Evolutionary conservation across 1,140 invertebrate genomes (phyloP).

Genomic region (Lethrus apterus): DNA sequence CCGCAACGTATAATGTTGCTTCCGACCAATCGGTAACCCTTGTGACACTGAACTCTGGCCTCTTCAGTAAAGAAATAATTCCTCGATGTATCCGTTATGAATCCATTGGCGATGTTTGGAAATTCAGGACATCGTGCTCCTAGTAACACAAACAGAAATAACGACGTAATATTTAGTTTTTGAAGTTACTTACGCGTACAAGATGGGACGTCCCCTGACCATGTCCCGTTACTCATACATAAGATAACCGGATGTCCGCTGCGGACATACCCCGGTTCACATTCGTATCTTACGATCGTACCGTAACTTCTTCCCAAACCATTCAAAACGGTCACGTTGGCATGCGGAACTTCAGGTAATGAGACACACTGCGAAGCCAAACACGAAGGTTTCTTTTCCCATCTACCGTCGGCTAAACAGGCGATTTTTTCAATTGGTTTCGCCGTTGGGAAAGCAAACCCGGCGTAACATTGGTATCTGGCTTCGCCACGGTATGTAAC

Average conservation of each 20-base stretch:
- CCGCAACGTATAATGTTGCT: conserved; percentile 86
- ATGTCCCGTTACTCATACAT: conserved; percentile 94
- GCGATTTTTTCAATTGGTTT: conserved; percentile 83
- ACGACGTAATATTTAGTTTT: not conserved
- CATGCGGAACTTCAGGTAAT: conserved; percentile 78
- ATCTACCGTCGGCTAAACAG: conserved; percentile 78
- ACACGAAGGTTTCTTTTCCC: conserved; percentile 87
- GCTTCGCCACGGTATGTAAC: conserved; percentile 89
- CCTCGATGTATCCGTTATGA: conserved; percentile 65
- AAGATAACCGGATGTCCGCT: conserved; percentile 83
- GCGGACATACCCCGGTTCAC: conserved; percentile 85
- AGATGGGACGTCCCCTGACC: conserved; percentile 85
- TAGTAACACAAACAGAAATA: conserved; percentile 34
- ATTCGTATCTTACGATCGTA: conserved; percentile 90
- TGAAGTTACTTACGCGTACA: conserved; percentile 60
- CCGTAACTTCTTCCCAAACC: conserved; percentile 91
- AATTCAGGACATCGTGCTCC: conserved; percentile 72
- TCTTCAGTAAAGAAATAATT: conserved; percentile 85
- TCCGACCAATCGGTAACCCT: conserved; percentile 78
- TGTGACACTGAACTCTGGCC: conserved; percentile 84
- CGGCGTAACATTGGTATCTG: conserved; percentile 94
- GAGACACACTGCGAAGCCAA: conserved; percentile 89
- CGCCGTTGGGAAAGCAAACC: conserved; percentile 86
- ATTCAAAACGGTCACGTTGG: conserved; percentile 82
- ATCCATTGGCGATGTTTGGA: conserved; percentile 78